Conservation (phyloP, 2,888 invertebrate genomes). For the Dicyrtomina minuta region DNA sequence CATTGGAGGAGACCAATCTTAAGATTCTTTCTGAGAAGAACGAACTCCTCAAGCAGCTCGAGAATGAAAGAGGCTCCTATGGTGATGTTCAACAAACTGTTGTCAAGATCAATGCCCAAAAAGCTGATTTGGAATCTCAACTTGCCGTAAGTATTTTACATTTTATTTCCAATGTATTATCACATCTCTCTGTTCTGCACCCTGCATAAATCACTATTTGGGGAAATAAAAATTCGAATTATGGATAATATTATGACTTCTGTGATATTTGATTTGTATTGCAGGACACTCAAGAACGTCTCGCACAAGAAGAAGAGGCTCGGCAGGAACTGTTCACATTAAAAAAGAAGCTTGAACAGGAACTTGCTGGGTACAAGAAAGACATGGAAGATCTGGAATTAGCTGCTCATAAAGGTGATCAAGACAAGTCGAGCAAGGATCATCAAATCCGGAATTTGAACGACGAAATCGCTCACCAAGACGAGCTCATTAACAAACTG, state of each 20-base stretch:
- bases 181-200: too few species aligned
- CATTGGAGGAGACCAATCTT: constrained; percentile 89
- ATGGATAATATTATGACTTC: too few species aligned
- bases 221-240: too few species aligned
- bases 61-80: constrained; percentile 90
- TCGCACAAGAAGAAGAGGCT: constrained; percentile 96
- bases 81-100: constrained; percentile 91
- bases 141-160: constrained; percentile 85
- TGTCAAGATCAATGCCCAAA: constrained; percentile 90
- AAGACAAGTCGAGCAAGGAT: constrained; percentile 97
- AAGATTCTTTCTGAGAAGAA: constrained; percentile 94
- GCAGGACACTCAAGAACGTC: constrained; percentile 95
- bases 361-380: constrained; percentile 91
- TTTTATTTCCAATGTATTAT: too few species aligned
- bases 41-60: constrained; percentile 79
- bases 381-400: constrained; percentile 96
- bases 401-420: constrained; percentile 88
- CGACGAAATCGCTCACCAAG: constrained; percentile 99
- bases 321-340: constrained; percentile 89
- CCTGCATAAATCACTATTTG: too few species aligned
- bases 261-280: too few species aligned
- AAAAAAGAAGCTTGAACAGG: constrained; percentile 97
- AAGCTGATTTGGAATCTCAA: constrained; percentile 93
- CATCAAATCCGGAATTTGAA: constrained; percentile 98
- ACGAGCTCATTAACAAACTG: constrained; percentile 98